Base-by-base conservation (phyloP, 1,140 invertebrate species). In the Leptopilina clavipes region DNA sequence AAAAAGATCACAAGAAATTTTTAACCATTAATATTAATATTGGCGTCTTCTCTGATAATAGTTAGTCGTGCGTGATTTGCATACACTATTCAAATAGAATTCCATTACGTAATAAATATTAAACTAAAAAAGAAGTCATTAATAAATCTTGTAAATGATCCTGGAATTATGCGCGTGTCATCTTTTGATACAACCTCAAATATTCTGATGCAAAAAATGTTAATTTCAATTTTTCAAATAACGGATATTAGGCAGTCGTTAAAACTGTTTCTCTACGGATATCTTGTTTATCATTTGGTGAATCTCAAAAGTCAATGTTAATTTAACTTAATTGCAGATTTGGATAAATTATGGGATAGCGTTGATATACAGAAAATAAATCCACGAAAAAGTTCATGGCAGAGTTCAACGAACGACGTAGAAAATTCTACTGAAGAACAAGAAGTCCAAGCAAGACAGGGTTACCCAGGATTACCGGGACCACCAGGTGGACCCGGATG, bases 321-420 rank as follows among this genome's bases (percentile, higher is more conserved):
- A 65, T n/a, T 14, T 48, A 52, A 14, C 19, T 59, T 56, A 17
- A 75, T 76, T 78, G 1, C 75, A 87, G 82, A 82, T 71, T 10
- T 80, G 43, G 77, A 81, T 70, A 78, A 83, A 48, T 45, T 70
- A 25, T 84, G 87, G 88, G 82, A 85, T 72, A 77, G 83, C 31
- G 25, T 84, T 9, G 82, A 89, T 45, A 52, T 88, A 37, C 76
- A 86, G 74, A 88, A 86, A 22, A 0, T 89, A 74, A 83, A 85
- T 82, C 54, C 78, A 22, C 76, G 74, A 48, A 73, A 75, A 44
- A 79, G 81, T 48, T 76, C 79, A 37, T 79, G 76, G 74, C 82
- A 78, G 76, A 76, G 70, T 18, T n/a, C 72, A 12, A 17, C 3
- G 25, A 76, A 74, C 19, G 77, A 82, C 12, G 56, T 74, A 11